Evolutionary conservation across 1,140 invertebrate species (phyloP).

Genomic region (Wiebesia pumilae): DNA sequence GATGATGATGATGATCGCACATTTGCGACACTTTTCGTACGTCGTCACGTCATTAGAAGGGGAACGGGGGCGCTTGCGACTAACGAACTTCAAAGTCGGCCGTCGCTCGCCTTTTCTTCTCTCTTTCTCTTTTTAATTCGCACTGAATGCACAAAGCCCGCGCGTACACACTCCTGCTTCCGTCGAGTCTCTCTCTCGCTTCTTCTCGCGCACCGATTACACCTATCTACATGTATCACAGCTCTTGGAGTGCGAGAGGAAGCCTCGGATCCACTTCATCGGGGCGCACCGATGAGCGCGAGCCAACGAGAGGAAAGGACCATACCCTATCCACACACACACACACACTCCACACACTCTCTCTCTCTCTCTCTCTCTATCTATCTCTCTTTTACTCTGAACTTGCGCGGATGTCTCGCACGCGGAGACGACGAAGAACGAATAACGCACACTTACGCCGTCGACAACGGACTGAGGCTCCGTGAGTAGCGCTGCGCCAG

Average conservation of each 20-base stretch:
- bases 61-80: background rate
- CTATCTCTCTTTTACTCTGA: background rate
- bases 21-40: slow-evolving; percentile 42
- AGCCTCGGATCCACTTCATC: too few relatives aligned
- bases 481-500: slow-evolving; percentile 55
- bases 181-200: background rate
- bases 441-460: slow-evolving; percentile 68
- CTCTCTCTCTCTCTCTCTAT: background rate
- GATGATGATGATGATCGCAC: slow-evolving; percentile 57
- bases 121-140: too few relatives aligned
- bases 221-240: background rate
- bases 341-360: background rate
- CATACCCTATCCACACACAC: too few relatives aligned
- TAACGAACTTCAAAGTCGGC: too few relatives aligned
- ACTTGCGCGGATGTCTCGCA: background rate
- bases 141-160: too few relatives aligned
- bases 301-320: too few relatives aligned
- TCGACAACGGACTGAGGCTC: slow-evolving; percentile 68
- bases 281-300: too few relatives aligned
- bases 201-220: background rate
- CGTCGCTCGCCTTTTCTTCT: too few relatives aligned
- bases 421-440: background rate
- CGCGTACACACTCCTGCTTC: background rate
- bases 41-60: slow-evolving; percentile 52
- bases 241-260: too few relatives aligned